Base-by-base conservation (phyloP, 2,113 vertebrate species). In the Embiotoca jacksoni region DNA sequence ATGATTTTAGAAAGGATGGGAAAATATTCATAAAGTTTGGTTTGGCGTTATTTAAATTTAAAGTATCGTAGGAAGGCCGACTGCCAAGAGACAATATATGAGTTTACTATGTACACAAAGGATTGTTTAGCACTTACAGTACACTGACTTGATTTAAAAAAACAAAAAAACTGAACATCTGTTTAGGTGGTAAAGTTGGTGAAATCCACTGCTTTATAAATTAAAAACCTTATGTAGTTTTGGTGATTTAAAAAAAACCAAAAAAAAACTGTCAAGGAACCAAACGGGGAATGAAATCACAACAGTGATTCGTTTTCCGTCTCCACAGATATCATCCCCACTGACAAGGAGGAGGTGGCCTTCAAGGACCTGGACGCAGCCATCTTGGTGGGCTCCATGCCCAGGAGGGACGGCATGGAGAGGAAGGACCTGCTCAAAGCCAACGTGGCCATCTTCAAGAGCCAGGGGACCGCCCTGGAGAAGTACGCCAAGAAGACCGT, bases 381-480 rank as follows among this genome's bases (percentile, higher is more conserved):
- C 75, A 95, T 99, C 90, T 89, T 99, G 89, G 97, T 99, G 88
- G 98, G 98, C 49, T 98, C 98, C 74, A 99, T 99, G 98, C 98
- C 98, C 72, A 96, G 98, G 83, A 97, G 93, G 85, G 97, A 99
- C 35, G 98, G 98, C 76, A 99, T 99, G 98, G 97, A 99, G 90
- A 96, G 98, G 85, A 99, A 99, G 90, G 98, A 99, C 92, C 94
- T 99, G 46, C 96, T 99, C 36, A 97, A 98, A 90, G 97, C 98
- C 56, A 99, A 99, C 23, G 97, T 97, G 82, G 96, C 96, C 72
- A 99, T 99, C 92, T 99, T 99, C 89, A 97, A 98, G 91, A 95
- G 94, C 72, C 98, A 99, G 89, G 98, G 98, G 54, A 75, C 94
- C 32, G 97, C 98, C 33, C 91, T 99, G 92, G 97, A 99, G 9